phyloP scores from a whole-genome alignment of 2,113 vertebrate species.

The Symphodus melops region DNA sequence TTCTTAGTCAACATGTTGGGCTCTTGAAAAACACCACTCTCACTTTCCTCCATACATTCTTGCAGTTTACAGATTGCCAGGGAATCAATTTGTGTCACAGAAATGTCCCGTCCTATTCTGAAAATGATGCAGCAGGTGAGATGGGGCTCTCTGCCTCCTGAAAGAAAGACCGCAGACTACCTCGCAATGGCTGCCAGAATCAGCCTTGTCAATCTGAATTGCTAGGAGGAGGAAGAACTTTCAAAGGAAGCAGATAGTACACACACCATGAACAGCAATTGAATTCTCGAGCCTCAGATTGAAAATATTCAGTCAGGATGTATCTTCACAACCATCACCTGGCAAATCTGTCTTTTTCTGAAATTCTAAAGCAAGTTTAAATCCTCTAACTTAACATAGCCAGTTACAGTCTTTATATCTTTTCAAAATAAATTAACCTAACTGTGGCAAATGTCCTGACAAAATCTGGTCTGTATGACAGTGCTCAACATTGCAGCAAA shows the following conservation, averaged over 20 bases:
- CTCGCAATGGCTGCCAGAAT: slow-evolving; percentile 60
- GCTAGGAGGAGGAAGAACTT: slow-evolving; percentile 35
- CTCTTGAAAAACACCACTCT: slow-evolving; percentile 60
- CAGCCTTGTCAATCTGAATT: slow-evolving; percentile 77
- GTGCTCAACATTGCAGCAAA: slow-evolving; percentile 18
- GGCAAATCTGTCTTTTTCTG: slow-evolving; percentile 27
- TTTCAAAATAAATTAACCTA: neutral
- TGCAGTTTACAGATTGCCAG: slow-evolving; percentile 75
- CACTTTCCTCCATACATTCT: slow-evolving; percentile 67
- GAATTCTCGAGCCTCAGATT: slow-evolving; percentile 36
- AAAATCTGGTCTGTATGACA: slow-evolving; percentile 41
- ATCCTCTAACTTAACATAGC: slow-evolving; percentile 9
- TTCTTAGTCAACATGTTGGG: slow-evolving; percentile 30
- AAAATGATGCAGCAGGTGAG: slow-evolving; percentile 65
- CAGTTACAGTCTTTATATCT: neutral
- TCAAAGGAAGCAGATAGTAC: slow-evolving; percentile 62
- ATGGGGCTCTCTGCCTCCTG: slow-evolving; percentile 58
- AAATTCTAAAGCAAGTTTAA: slow-evolving; percentile 23
- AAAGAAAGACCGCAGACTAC: slow-evolving; percentile 61
- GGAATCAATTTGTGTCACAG: slow-evolving; percentile 81
- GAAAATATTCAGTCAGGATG: slow-evolving; percentile 23
- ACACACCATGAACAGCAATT: slow-evolving; percentile 45
- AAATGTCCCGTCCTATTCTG: slow-evolving; percentile 66
- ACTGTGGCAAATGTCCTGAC: slow-evolving; percentile 35
- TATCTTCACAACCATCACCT: slow-evolving; percentile 15